phyloP scores from a whole-genome alignment of 2,888 invertebrate genomes.

The Pristionchus mayeri region DNA sequence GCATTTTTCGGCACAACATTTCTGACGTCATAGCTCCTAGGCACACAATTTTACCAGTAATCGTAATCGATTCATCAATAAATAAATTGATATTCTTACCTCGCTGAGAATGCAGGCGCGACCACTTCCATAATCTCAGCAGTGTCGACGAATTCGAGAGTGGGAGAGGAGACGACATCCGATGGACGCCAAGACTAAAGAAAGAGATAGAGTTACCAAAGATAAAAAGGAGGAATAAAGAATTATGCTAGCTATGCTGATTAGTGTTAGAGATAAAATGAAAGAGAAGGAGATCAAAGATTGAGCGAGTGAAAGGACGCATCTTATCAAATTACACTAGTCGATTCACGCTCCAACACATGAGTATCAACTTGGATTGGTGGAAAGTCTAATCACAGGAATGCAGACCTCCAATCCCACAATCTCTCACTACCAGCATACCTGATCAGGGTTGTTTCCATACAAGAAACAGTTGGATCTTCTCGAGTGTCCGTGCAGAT shows the following conservation, averaged over 20 bases:
- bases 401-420: not conserved
- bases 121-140: conserved; percentile 57
- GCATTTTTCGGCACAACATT: too few species aligned
- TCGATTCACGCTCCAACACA: too few species aligned
- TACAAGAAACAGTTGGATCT: conserved; percentile 94
- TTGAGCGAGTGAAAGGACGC: not conserved
- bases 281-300: not conserved
- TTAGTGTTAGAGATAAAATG: not conserved
- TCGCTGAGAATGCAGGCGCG: conserved; percentile 54
- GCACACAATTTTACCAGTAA: too few species aligned
- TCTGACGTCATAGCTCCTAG: too few species aligned
- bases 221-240: not conserved
- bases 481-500: conserved; percentile 94
- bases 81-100: not conserved
- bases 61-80: not conserved
- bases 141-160: conserved; percentile 52
- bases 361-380: too few species aligned
- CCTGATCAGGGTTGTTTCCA: conserved; percentile 84
- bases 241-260: too few species aligned
- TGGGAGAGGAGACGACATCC: conserved; percentile 33
- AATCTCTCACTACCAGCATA: not conserved
- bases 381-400: too few species aligned
- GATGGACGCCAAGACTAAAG: conserved; percentile 44
- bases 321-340: too few species aligned
- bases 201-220: not conserved